These are phyloP conservation scores for Eupithecia abbreviata DNA, from an alignment of 2,888 invertebrate genomes.

Conservation along the genomic window DNA sequence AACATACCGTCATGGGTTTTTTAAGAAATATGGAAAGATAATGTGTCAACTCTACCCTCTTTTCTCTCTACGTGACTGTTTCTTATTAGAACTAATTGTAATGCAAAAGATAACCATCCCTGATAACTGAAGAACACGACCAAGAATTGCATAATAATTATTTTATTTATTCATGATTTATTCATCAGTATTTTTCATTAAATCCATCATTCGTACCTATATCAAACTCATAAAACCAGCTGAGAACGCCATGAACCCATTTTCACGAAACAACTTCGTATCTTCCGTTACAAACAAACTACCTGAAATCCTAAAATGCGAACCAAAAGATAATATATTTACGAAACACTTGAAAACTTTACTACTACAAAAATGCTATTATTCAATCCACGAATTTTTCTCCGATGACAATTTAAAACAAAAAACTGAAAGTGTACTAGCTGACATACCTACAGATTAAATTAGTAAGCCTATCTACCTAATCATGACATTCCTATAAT, in stretches of 20 bases:
- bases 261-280: background rate
- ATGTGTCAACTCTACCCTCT: conserved; percentile 9
- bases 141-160: no score
- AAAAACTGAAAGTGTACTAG: no score
- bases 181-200: background rate
- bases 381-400: no score
- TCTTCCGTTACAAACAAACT: background rate
- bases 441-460: no score
- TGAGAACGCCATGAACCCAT: background rate
- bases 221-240: background rate
- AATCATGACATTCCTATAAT: no score
- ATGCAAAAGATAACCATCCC: background rate
- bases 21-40: conserved; percentile 15
- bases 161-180: background rate
- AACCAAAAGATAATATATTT: no score
- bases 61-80: background rate
- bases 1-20: conserved; percentile 34
- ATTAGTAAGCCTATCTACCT: no score
- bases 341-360: no score
- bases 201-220: background rate
- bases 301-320: no score
- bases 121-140: background rate
- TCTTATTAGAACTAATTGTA: background rate
- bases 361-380: no score
- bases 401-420: no score